Evolutionary conservation across 1,140 invertebrate species (phyloP), one percentile per base, ranked within the genome.

Genomic region (Temnothorax longispinosus): DNA sequence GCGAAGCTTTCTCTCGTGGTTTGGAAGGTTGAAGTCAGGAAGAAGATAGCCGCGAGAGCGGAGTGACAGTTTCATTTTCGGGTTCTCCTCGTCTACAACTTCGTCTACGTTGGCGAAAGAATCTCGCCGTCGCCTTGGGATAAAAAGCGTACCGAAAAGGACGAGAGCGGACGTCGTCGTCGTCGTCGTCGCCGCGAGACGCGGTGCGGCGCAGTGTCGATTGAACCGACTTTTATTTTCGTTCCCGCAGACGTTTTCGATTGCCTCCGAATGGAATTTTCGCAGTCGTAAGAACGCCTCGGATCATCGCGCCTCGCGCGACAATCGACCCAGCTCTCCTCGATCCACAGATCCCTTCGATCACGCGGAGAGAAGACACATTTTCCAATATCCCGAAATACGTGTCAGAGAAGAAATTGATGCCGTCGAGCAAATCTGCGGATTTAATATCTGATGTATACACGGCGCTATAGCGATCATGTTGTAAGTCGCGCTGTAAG

Each of bases 51-150:
- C 87, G 88, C 77, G 69, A 76, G 88, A 71, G 82, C 85, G 86
- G 92, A 93, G 92, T 93, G 93, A 94, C 93, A 93, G 91, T 92
- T 92, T 94, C 93, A 92, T 94, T 94, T 94, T 93, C 90, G 72
- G 88, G 58, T 69, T 38, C 21, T 69, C 62, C 38, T 69, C 64
- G 86, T 85, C 60, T 65, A 56, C 56, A 72, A 76, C 41, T 85
- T 85, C 71, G 71, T 44, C 62, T 75, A 60, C 62, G 50, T 74
- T 27, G 54, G 38, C 62, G 81, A 76, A 76, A 69, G 77, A 65
- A 88, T 56, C 76, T 71, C 62, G 72, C 64, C 56, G 56, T 65
- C 52, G 54, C 38, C 38, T 18, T 38, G 62, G 74, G 82, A 89
- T 80, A 85, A 87, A 27, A 87, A 87, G 74, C 64, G 62, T 41